phyloP scores from a whole-genome alignment of 2,113 vertebrate species.

The Phodopus roborovskii region DNA sequence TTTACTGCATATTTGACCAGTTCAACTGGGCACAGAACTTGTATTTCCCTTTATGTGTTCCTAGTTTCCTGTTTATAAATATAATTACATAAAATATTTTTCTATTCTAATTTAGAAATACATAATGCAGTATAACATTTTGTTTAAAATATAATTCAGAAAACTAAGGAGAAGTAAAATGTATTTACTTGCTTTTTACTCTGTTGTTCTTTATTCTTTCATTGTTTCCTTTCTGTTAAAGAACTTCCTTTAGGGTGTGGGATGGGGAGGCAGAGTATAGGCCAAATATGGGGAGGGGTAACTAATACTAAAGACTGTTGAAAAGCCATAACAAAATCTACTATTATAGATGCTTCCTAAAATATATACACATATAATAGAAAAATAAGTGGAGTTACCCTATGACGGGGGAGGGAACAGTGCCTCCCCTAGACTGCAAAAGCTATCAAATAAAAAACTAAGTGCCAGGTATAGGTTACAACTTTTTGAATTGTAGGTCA shows the following conservation, averaged over 20 bases:
- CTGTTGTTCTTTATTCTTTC: constrained; percentile 32
- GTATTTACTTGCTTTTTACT: background rate
- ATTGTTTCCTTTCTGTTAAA: constrained; percentile 40
- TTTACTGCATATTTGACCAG: constrained; percentile 40
- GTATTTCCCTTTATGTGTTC: background rate
- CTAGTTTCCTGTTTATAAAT: background rate
- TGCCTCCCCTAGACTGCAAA: background rate
- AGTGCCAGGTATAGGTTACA: background rate
- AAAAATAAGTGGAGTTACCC: background rate
- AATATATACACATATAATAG: background rate
- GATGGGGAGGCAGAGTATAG: background rate
- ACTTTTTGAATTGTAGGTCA: background rate
- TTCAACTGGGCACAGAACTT: constrained; percentile 45
- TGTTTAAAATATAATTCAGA: constrained; percentile 22
- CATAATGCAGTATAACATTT: constrained; percentile 15
- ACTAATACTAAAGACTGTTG: background rate
- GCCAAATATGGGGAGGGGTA: background rate
- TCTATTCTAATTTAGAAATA: constrained; percentile 29
- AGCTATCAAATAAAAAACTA: background rate
- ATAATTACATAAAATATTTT: constrained; percentile 53
- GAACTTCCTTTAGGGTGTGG: background rate
- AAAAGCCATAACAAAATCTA: background rate
- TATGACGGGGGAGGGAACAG: background rate
- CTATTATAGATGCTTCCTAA: background rate
- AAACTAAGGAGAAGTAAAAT: constrained; percentile 12